phyloP scores from a whole-genome alignment of 1,140 invertebrate genomes.

The Pollicipes pollicipes region DNA sequence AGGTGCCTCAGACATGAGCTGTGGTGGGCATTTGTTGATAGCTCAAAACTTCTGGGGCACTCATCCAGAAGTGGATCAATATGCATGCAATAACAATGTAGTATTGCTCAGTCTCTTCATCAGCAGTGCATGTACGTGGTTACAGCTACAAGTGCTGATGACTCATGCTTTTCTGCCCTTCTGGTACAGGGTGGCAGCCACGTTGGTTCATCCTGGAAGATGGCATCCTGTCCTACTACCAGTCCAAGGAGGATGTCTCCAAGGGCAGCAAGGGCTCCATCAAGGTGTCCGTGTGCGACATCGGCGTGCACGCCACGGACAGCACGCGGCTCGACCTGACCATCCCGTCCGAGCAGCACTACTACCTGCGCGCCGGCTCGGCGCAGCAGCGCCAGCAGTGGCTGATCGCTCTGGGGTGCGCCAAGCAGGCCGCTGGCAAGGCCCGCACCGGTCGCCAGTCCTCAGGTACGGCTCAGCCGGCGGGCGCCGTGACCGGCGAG shows the following conservation, averaged over 20 bases:
- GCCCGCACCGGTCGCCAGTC: conserved; percentile 29
- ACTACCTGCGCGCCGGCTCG: conserved; percentile 54
- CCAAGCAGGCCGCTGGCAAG: conserved; percentile 47
- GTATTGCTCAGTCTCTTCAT: no score
- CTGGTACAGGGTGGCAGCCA: conserved; percentile 55
- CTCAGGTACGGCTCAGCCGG: conserved; percentile 28
- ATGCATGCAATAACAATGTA: no score
- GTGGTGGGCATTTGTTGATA: no score
- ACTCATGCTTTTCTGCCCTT: conserved; percentile 7
- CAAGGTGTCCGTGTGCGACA: conserved; percentile 63
- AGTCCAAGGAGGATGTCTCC: conserved; percentile 59
- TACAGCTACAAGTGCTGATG: not conserved
- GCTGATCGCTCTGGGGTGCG: conserved; percentile 57
- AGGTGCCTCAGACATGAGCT: no score
- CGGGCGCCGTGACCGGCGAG: no score
- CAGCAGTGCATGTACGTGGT: no score
- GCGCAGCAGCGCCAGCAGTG: conserved; percentile 57
- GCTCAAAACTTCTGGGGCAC: no score
- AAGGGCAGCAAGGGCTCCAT: conserved; percentile 68
- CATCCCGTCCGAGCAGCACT: conserved; percentile 61
- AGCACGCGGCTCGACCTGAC: conserved; percentile 50
- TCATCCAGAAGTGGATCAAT: no score
- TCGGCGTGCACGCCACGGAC: conserved; percentile 52
- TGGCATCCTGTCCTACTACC: conserved; percentile 61
- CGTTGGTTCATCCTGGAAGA: conserved; percentile 66